Evolutionary conservation across 2,113 vertebrate genomes (phyloP), one percentile per base, ranked within the genome.

Genomic region (Mixornis gularis): DNA sequence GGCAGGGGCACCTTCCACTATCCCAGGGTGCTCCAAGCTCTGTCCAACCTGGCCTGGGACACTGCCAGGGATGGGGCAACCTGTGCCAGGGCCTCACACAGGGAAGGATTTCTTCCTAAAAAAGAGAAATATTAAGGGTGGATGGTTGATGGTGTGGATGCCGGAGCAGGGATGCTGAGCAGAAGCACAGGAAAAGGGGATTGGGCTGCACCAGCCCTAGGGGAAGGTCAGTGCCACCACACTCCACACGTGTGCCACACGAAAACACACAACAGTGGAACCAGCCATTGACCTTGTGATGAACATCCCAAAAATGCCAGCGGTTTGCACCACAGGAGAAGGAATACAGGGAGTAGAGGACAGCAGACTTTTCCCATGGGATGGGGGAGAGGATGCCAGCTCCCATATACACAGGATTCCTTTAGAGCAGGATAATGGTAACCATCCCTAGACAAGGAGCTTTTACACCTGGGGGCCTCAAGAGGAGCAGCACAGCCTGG

Each of bases 41-140:
- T 0, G 0, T 60, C 32, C 59, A 59, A 0, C 44, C 43, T 52
- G 52, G 60, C 27, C 53, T n/a, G 9, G 38, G 29, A 1, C 44
- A 46, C 27, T 59, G 1, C 34, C 56, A 55, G 48, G 40, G 40
- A 29, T 46, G 46, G 40, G 40, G 17, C 40, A 68, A 12, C 46
- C 29, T 26, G 30, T 34, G 60, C n/a, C 60, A 60, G 60, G 38
- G 29, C 29, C 52, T 60, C 3, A 10, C 44, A 24, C 25, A 41
- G 70, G 40, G 3, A 21, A 36, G 4, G 15, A 76, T 34, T 74
- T 38, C 40, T 27, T 32, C 34, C 40, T 34, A 1, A 48, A 34
- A 46, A 48, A 49, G 27, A 38, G 19, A 71, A 21, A 8, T 22
- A 16, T 36, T 44, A 18, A n/a, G 25, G n/a, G 30, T 21, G 13